A percentile compares a stretch with the other conserved stretches of the same genome.
Evolutionary conservation across 2,888 invertebrate species (phyloP).

Genomic region (Imbricaverruca yamaguchii): DNA sequence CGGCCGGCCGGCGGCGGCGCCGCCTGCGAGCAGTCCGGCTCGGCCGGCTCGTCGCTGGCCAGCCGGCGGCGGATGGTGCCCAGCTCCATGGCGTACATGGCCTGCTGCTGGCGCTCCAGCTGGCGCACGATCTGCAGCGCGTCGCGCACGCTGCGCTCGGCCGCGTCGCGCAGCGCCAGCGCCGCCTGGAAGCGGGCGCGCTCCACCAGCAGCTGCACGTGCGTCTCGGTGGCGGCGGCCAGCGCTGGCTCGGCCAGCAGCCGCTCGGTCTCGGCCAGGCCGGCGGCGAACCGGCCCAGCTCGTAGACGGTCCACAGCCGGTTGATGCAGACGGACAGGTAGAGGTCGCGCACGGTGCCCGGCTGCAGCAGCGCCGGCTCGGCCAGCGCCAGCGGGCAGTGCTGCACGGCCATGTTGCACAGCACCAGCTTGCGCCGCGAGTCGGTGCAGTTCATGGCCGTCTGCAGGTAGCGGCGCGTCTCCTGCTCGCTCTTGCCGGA

Average conservation of each 20-base stretch:
- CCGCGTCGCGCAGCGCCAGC: slow-evolving; percentile 1
- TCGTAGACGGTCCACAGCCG: not conserved
- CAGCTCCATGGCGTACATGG: slow-evolving; percentile 17
- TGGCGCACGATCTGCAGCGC: slow-evolving; percentile 14
- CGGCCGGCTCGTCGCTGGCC: not conserved
- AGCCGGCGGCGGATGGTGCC: not conserved
- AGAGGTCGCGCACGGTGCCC: not conserved
- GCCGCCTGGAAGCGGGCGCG: slow-evolving; percentile 13
- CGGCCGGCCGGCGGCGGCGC: not conserved
- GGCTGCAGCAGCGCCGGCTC: not conserved
- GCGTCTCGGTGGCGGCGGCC: not conserved
- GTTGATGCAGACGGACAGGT: not conserved
- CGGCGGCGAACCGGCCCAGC: not conserved
- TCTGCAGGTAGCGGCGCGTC: slow-evolving; percentile 3
- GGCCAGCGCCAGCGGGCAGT: not conserved
- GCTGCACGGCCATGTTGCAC: slow-evolving; percentile 16
- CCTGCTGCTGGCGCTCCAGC: slow-evolving; percentile 19
- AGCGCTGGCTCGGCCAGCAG: slow-evolving; percentile 11
- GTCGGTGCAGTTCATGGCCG: slow-evolving; percentile 17
- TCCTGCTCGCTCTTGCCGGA: not conserved
- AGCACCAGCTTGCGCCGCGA: slow-evolving; percentile 1
- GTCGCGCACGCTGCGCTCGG: slow-evolving; percentile 1
- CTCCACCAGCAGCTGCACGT: slow-evolving; percentile 15
- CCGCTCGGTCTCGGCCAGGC: not conserved
- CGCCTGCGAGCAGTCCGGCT: not conserved